A percentile compares a stretch with the other conserved stretches of the same genome.
Evolutionary conservation across 1,140 invertebrate genomes (phyloP).

Genomic region (Spodoptera frugiperda): DNA sequence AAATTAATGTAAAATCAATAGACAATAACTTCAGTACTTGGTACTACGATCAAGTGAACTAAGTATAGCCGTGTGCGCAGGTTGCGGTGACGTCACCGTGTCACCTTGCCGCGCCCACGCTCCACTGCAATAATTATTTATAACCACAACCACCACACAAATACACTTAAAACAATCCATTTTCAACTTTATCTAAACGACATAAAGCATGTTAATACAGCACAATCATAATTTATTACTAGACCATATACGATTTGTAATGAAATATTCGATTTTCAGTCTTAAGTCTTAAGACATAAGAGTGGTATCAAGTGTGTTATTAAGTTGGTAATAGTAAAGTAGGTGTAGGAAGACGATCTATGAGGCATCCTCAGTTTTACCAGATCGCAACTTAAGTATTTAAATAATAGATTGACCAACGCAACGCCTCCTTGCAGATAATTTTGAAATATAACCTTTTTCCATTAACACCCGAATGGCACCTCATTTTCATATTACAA

Average conservation of each 20-base stretch:
- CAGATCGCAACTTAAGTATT: conserved; percentile 27
- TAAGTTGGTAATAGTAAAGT: conserved; percentile 19
- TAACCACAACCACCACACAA: conserved; percentile 8
- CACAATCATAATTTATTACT: conserved; percentile 15
- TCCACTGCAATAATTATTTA: conserved; percentile 42
- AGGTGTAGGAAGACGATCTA: conserved; percentile 40
- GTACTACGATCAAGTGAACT: conserved; percentile 38
- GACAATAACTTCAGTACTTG: conserved; percentile 30
- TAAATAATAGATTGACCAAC: conserved; percentile 27
- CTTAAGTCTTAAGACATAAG: neutral
- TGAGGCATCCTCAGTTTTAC: conserved; percentile 36
- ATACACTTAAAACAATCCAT: conserved; percentile 19
- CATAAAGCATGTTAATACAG: conserved; percentile 6
- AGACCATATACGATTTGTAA: neutral
- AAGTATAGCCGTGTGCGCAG: conserved; percentile 44
- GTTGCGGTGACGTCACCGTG: conserved; percentile 50
- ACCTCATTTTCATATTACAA: neutral
- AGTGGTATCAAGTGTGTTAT: neutral
- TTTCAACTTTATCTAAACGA: conserved; percentile 9
- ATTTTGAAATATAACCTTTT: neutral
- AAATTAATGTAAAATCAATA: conserved; percentile 12
- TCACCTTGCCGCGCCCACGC: conserved; percentile 53
- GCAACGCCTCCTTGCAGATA: neutral
- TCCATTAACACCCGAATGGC: neutral
- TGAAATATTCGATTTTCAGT: neutral